Conservation (phyloP, 2,888 invertebrate genomes). For the Cremastobaeus sp. region DNA sequence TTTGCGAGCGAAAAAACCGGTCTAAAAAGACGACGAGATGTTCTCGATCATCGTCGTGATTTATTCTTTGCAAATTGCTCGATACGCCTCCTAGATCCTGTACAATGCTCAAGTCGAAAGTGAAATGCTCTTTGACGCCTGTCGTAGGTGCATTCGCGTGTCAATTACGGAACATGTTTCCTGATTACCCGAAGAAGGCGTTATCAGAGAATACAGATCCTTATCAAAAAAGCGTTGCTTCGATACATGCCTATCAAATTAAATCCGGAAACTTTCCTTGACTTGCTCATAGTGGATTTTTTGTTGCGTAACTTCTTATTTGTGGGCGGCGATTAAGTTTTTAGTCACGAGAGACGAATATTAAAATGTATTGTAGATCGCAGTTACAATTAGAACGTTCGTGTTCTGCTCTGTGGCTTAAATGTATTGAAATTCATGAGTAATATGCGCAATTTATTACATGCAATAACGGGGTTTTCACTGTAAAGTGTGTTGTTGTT, state of each 20-base stretch:
- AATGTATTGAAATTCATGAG: no score
- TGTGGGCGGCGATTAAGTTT: no score
- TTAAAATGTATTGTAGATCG: no score
- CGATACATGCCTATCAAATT: neutral
- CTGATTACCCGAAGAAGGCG: conserved; percentile 9
- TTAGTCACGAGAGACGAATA: no score
- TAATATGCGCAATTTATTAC: no score
- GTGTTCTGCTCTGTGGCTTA: no score
- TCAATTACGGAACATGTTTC: conserved; percentile 10
- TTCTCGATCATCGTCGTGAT: conserved; percentile 18
- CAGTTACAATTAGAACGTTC: no score
- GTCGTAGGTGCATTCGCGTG: conserved; percentile 16
- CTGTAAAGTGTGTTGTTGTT: no score
- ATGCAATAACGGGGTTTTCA: no score
- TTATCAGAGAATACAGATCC: conserved; percentile 17
- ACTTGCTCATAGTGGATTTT: no score
- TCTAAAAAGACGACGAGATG: conserved; percentile 11
- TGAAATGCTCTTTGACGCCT: conserved; percentile 24
- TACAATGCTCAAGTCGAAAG: conserved; percentile 22
- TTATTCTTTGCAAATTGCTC: conserved; percentile 41
- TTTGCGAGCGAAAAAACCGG: conserved; percentile 2
- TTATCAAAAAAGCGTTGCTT: conserved; percentile 18
- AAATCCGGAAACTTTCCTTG: conserved; percentile 5
- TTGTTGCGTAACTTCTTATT: conserved; percentile 6
- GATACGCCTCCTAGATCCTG: conserved; percentile 22